Percentiles rank a stretch among this genome's conserved stretches.
Evolutionary conservation across 1,140 invertebrate species (phyloP).

Genomic region (Telenomus remus): DNA sequence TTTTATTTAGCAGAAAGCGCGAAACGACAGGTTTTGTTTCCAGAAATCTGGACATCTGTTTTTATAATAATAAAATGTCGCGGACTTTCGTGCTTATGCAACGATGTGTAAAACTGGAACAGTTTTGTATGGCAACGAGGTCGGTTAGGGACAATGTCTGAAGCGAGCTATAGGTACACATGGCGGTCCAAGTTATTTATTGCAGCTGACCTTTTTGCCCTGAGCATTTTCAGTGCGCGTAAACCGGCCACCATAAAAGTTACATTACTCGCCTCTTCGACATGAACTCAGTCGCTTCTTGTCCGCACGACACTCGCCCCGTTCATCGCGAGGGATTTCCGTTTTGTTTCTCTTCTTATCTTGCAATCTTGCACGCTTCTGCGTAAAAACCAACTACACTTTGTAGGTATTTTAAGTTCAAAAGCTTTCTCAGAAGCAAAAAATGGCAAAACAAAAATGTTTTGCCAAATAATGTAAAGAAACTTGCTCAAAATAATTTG

Average conservation of each 20-base stretch:
- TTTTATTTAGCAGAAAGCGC: conserved; percentile 41
- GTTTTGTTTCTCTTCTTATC: conserved; percentile 40
- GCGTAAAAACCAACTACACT: background rate
- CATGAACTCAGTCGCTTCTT: conserved; percentile 44
- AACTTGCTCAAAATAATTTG: too few species aligned
- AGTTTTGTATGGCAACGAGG: conserved; percentile 63
- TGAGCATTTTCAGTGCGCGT: conserved; percentile 64
- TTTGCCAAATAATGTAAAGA: too few species aligned
- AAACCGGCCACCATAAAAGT: conserved; percentile 67
- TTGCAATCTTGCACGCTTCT: conserved; percentile 28
- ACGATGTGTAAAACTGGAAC: conserved; percentile 68
- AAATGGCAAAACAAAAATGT: too few species aligned
- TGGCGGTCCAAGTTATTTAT: conserved; percentile 71
- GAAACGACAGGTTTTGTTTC: conserved; percentile 56
- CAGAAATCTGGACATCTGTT: conserved; percentile 60
- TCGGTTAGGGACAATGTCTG: conserved; percentile 66
- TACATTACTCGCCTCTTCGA: conserved; percentile 56
- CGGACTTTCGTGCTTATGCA: conserved; percentile 66
- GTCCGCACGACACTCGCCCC: conserved; percentile 36
- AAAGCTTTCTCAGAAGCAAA: too few species aligned
- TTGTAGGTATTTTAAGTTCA: too few species aligned
- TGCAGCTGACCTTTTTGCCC: conserved; percentile 70
- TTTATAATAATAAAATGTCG: conserved; percentile 52
- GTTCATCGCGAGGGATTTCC: conserved; percentile 34
- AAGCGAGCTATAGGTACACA: conserved; percentile 62